Percentiles rank a stretch among this genome's conserved stretches.
phyloP scores from a whole-genome alignment of 2,888 invertebrate genomes.

The Sinohyriopsis cumingii region DNA sequence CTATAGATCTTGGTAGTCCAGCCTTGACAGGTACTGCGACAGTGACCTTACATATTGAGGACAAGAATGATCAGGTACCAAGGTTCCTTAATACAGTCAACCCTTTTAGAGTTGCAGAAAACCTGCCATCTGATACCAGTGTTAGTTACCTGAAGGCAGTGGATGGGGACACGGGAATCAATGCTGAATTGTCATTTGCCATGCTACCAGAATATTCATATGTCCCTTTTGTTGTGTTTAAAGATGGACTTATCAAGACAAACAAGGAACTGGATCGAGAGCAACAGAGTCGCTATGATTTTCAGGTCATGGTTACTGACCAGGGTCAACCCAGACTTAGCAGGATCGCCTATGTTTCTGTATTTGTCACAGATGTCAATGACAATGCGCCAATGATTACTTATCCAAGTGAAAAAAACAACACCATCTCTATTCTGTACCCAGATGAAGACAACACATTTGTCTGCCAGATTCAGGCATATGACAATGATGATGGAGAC shows the following conservation, averaged over 20 bases:
- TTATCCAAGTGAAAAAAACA: conserved; percentile 50
- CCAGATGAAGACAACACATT: conserved; percentile 28
- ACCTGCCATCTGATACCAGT: conserved; percentile 27
- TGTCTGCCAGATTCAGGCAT: conserved; percentile 29
- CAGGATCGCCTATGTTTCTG: conserved; percentile 37
- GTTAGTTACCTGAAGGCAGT: conserved; percentile 30
- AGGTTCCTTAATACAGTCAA: conserved; percentile 29
- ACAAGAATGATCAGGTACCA: conserved; percentile 42
- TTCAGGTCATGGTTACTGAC: conserved; percentile 46
- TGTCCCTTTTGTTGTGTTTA: conserved; percentile 45
- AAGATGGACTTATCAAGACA: conserved; percentile 46
- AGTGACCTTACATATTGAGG: conserved; percentile 33
- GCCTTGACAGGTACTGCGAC: conserved; percentile 43
- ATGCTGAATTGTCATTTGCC: conserved; percentile 41
- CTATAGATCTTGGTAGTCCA: conserved; percentile 30
- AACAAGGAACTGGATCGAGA: conserved; percentile 50
- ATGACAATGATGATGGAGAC: conserved; percentile 33
- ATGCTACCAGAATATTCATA: conserved; percentile 19
- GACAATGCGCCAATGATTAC: conserved; percentile 57
- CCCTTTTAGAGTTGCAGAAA: conserved; percentile 35
- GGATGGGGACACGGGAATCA: conserved; percentile 49
- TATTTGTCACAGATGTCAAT: conserved; percentile 52
- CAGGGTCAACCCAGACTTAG: conserved; percentile 40
- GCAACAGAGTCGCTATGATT: conserved; percentile 32
- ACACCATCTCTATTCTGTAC: conserved; percentile 31